Percentiles rank a stretch among this genome's conserved stretches.
Conservation (phyloP, 2,797 vertebrate genomes). For the Anabas testudineus region DNA sequence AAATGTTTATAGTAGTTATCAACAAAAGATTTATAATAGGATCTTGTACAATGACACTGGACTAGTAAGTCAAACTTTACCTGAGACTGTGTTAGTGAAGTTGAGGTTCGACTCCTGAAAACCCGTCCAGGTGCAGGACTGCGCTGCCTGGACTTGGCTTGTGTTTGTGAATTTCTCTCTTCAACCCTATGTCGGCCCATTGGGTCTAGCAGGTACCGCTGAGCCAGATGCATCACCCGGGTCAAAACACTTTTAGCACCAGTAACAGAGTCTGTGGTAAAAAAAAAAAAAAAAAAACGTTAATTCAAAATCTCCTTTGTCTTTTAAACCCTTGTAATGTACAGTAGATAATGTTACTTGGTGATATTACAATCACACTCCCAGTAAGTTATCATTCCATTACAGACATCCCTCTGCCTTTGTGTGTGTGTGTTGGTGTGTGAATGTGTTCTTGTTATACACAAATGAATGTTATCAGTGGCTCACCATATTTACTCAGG, state of each 20-base stretch:
- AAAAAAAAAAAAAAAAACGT: neutral
- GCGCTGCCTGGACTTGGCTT: slow-evolving; percentile 32
- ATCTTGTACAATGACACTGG: neutral
- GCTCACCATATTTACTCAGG: slow-evolving; percentile 77
- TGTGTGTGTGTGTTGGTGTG: slow-evolving; percentile 33
- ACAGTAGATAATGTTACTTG: neutral
- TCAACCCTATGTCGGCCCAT: slow-evolving; percentile 38
- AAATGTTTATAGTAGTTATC: too few species aligned
- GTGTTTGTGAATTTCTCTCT: slow-evolving; percentile 39
- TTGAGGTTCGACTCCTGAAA: slow-evolving; percentile 44
- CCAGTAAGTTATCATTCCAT: slow-evolving; percentile 41
- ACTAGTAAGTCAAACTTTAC: slow-evolving; percentile 36
- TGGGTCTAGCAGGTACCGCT: slow-evolving; percentile 70
- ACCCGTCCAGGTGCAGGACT: slow-evolving; percentile 44
- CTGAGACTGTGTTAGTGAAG: slow-evolving; percentile 69
- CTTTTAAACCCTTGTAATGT: neutral
- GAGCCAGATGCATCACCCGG: slow-evolving; percentile 72
- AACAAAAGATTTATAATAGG: neutral
- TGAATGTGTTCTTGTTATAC: slow-evolving; percentile 62
- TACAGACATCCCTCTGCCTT: slow-evolving; percentile 23
- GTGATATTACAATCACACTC: neutral
- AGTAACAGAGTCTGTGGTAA: slow-evolving; percentile 43
- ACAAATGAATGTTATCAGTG: slow-evolving; percentile 79
- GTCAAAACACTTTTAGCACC: slow-evolving; percentile 66
- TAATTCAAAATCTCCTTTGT: neutral